Evolutionary conservation across 2,113 vertebrate species (phyloP), one percentile per base, ranked within the genome.

Genomic region (Hystrix cristata): DNA sequence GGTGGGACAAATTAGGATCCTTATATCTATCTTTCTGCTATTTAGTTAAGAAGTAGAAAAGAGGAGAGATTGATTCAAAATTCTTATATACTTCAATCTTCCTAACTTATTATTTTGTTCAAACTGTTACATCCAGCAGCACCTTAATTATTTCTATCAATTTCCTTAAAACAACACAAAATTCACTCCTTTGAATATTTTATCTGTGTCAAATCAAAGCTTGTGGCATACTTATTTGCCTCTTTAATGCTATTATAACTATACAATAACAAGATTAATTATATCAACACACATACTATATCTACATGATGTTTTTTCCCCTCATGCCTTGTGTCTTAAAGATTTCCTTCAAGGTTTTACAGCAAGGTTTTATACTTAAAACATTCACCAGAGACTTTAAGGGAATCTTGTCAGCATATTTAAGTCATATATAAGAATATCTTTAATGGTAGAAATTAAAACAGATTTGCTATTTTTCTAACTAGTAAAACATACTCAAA

Each of bases 181-280:
- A 86, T 27, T 57, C 27, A 64, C 13, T 92, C 57, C 3, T 15
- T 55, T 90, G 29, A 71, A n/a, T 78, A 88, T 7, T 5, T 11
- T 95, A 71, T 87, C 67, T 59, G 10, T 55, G n/a, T n/a, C 81
- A 48, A 92, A 31, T 87, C 31, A 92, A 79, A 92, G 34, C 23
- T 64, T 38, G n/a, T 71, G 29, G 19, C 88, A 65, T 1, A 13
- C 27, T 78, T 79, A 60, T 25, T 79, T 69, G 16, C 11, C 34
- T 67, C 7, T 74, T 53, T 59, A 79, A 84, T 91, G 55, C 84
- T 76, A 90, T 65, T 51, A 34, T 34, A 91, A 80, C 1, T 72
- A 57, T 25, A 43, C 3, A 92, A 19, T 43, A 53, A 87, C 4
- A 55, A 34, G 46, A 85, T n/a, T 94, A 59, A 80, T 69, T n/a